Conservation (phyloP, 2,113 vertebrate species). For the Hippocampus comes region DNA sequence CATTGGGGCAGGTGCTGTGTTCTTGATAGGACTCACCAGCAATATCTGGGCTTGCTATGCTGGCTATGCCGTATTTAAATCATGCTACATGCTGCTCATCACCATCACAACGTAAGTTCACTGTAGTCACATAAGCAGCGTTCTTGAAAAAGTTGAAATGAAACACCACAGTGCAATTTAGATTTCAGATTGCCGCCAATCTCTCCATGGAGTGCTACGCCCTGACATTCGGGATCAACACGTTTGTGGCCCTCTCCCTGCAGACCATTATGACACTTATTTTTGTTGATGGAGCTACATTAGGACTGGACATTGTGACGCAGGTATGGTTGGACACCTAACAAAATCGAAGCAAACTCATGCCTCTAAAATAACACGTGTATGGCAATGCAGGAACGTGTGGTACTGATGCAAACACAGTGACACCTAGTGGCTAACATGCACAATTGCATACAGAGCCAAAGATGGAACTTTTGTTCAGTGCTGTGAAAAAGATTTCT, state of each 20-base stretch:
- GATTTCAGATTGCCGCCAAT: slow-evolving; percentile 72
- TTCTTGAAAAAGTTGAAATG: background rate
- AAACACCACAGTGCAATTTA: slow-evolving; percentile 17
- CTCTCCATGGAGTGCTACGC: slow-evolving; percentile 72
- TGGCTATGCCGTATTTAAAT: slow-evolving; percentile 68
- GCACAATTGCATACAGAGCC: background rate
- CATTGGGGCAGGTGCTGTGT: slow-evolving; percentile 56
- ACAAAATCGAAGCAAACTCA: too few species aligned
- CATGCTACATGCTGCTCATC: slow-evolving; percentile 73
- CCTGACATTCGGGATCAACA: slow-evolving; percentile 73
- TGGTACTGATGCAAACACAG: background rate
- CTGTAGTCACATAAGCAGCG: background rate
- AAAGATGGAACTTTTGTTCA: background rate
- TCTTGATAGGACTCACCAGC: slow-evolving; percentile 60
- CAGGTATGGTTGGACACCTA: slow-evolving; percentile 51
- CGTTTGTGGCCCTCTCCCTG: slow-evolving; percentile 62
- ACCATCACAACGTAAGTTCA: slow-evolving; percentile 65
- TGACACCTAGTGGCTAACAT: slow-evolving; percentile 40
- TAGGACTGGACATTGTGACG: slow-evolving; percentile 67
- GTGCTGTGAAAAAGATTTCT: background rate
- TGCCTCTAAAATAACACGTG: background rate
- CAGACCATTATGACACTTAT: slow-evolving; percentile 68
- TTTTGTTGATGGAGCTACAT: slow-evolving; percentile 61
- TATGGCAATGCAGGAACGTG: background rate
- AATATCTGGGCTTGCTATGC: slow-evolving; percentile 68